These are phyloP conservation scores for Orthonyx spaldingii DNA, from an alignment of 2,113 vertebrate species.

Conservation along the genomic window DNA sequence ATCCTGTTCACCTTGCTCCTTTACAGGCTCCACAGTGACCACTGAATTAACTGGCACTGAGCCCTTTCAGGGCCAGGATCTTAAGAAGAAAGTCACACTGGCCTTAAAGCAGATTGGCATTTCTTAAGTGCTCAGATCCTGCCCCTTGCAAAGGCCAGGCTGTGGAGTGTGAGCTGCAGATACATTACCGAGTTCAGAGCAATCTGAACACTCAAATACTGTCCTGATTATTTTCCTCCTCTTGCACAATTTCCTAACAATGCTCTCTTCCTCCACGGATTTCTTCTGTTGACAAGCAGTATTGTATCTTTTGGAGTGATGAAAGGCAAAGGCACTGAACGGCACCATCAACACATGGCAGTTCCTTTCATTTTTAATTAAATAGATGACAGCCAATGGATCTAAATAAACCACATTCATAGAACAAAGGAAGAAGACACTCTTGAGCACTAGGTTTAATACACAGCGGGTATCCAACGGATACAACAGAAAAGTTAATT, in stretches of 20 bases:
- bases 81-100: neutral
- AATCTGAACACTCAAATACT: neutral
- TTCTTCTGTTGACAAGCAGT: neutral
- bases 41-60: neutral
- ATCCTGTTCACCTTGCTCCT: neutral
- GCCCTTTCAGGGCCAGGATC: neutral
- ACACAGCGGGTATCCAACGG: conserved; percentile 44
- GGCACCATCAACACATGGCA: neutral
- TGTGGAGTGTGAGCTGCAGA: neutral
- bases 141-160: neutral
- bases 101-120: neutral
- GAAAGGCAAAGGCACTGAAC: conserved; percentile 25
- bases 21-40: neutral
- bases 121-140: neutral
- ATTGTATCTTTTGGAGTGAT: neutral
- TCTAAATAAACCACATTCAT: conserved; percentile 6
- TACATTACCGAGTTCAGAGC: neutral
- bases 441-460: conserved; percentile 47
- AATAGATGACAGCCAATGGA: conserved; percentile 21
- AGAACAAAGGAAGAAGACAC: conserved; percentile 27
- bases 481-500: conserved; percentile 56
- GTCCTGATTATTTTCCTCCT: neutral
- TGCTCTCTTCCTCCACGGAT: neutral
- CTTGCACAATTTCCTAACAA: neutral
- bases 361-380: conserved; percentile 42